Conservation (phyloP, 2,888 invertebrate genomes). For the Cordilura impudica region DNA sequence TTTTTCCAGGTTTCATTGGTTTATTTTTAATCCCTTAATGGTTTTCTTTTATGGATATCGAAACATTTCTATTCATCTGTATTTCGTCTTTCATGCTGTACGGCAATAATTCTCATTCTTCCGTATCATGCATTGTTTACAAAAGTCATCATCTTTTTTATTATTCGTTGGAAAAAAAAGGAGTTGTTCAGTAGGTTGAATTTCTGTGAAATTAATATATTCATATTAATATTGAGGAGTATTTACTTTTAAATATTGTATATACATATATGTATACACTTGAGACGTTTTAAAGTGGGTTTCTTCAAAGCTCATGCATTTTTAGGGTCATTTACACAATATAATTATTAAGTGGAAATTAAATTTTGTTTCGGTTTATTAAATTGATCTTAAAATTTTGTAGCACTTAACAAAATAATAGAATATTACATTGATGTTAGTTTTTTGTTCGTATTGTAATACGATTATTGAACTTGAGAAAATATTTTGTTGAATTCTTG, state of each 20-base stretch:
- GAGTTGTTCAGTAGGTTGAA: constrained; percentile 1
- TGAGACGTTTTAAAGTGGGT: constrained; percentile 13
- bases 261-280: background rate
- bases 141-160: constrained; percentile 26
- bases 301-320: background rate
- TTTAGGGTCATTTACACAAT: constrained; percentile 5
- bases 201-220: constrained; percentile 4
- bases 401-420: background rate
- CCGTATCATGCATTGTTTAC: constrained; percentile 35
- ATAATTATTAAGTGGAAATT: constrained; percentile 39
- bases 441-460: background rate
- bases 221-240: background rate
- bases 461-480: constrained; percentile 1
- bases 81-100: constrained; percentile 43
- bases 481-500: no score
- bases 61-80: constrained; percentile 38
- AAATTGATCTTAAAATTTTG: constrained; percentile 9
- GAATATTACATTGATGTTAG: no score
- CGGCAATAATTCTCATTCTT: constrained; percentile 39
- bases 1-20: background rate
- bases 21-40: constrained; percentile 27
- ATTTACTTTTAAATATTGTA: background rate
- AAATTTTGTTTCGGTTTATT: constrained; percentile 22
- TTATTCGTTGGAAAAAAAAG: background rate
- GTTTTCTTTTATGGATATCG: constrained; percentile 11